Evolutionary conservation across 2,888 invertebrate genomes (phyloP).

Genomic region (Branchipolynoe longqiensis): DNA sequence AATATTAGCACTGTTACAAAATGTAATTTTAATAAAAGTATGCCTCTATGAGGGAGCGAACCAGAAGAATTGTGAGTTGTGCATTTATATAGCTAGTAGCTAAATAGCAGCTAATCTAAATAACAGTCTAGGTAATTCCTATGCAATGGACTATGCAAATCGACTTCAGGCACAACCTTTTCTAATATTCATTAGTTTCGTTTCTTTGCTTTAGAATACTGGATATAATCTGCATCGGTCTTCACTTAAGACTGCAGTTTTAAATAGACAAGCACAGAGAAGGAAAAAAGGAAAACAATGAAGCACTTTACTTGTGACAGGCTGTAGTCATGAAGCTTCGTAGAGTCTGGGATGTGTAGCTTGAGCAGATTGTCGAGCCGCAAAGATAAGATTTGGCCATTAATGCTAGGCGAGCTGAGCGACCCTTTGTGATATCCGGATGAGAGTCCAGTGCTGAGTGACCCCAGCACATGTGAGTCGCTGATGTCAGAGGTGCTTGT

Average conservation of each 20-base stretch:
- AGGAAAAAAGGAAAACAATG: too few species aligned
- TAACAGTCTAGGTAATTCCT: too few species aligned
- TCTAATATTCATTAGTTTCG: too few species aligned
- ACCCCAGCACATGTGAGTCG: slow-evolving; percentile 72
- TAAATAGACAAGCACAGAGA: neutral
- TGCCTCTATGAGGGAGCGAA: too few species aligned
- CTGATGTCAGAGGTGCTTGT: slow-evolving; percentile 81
- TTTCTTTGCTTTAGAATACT: too few species aligned
- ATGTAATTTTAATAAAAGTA: too few species aligned
- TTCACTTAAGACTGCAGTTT: neutral
- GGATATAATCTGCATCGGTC: neutral
- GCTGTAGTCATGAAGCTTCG: slow-evolving; percentile 16
- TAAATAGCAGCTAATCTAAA: too few species aligned
- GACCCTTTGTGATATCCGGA: neutral
- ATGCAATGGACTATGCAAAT: neutral
- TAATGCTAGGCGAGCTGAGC: neutral
- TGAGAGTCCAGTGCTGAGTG: neutral
- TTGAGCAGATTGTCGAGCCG: neutral
- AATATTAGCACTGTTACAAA: too few species aligned
- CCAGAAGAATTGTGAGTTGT: too few species aligned
- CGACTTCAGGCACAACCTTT: neutral
- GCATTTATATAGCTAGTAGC: too few species aligned
- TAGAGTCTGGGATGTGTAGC: slow-evolving; percentile 45
- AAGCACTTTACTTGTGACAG: slow-evolving; percentile 30
- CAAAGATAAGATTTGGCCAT: slow-evolving; percentile 14